A percentile compares a stretch with the other conserved stretches of the same genome.
These are phyloP conservation scores for Spatulosminthurus flaviceps DNA, from an alignment of 2,888 invertebrate species.

Conservation along the genomic window DNA sequence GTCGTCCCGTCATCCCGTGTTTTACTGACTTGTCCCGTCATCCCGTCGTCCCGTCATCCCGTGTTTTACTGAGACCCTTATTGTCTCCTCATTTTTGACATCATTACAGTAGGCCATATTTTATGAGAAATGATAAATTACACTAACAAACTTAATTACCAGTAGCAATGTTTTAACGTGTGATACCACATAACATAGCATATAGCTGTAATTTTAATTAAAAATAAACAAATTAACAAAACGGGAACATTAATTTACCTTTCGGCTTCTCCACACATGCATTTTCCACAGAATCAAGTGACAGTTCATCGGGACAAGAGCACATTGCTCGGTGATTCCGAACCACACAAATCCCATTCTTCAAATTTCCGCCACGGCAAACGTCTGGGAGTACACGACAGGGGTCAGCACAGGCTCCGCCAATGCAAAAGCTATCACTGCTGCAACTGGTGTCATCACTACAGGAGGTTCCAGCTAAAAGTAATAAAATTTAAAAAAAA, in stretches of 20 bases:
- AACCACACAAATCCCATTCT: constrained; percentile 60
- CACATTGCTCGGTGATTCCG: constrained; percentile 62
- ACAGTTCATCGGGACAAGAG: constrained; percentile 53
- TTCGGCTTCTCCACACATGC: constrained; percentile 39
- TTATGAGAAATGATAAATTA: no score
- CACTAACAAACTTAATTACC: neutral
- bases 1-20: no score
- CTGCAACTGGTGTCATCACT: constrained; percentile 64
- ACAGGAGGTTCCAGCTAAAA: constrained; percentile 60
- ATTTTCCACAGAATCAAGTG: constrained; percentile 29
- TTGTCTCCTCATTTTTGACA: no score
- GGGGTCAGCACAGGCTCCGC: constrained; percentile 64
- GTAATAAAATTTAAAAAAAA: constrained; percentile 15
- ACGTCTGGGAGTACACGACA: constrained; percentile 61
- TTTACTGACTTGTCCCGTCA: no score
- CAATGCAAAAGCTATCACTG: constrained; percentile 64
- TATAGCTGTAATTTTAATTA: neutral
- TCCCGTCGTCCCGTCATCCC: no score
- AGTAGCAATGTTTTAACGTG: neutral
- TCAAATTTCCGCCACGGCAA: constrained; percentile 53
- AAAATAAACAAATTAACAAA: neutral
- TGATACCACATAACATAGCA: no score
- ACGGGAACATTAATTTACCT: neutral
- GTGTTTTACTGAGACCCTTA: no score
- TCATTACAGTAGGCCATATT: no score